Percentiles rank a stretch among this genome's conserved stretches.
These are phyloP conservation scores for Styela plicata DNA, from an alignment of 23 tunicate genomes.

Conservation along the genomic window DNA sequence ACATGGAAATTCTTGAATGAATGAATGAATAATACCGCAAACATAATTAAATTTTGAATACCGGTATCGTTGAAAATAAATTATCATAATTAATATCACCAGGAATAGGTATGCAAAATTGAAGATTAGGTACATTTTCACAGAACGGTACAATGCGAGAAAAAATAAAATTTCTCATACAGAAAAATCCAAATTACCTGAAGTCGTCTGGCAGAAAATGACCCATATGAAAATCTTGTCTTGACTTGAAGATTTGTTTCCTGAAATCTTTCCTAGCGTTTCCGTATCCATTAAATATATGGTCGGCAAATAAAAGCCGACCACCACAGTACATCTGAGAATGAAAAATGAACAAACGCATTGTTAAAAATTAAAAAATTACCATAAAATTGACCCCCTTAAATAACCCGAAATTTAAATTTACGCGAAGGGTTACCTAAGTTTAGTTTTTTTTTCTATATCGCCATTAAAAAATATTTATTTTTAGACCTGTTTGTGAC, in stretches of 20 bases:
- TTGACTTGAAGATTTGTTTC: slow-evolving; percentile 65
- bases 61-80: too few species aligned
- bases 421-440: not conserved
- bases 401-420: not conserved
- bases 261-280: slow-evolving; percentile 82
- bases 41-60: too few species aligned
- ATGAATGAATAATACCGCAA: too few species aligned
- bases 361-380: not conserved
- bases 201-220: slow-evolving; percentile 91
- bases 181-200: too few species aligned
- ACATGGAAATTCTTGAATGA: too few species aligned
- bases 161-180: too few species aligned
- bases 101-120: too few species aligned
- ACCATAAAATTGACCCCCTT: not conserved
- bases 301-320: slow-evolving; percentile 79
- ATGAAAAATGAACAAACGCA: not conserved
- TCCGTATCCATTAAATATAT: slow-evolving; percentile 95
- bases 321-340: slow-evolving; percentile 89
- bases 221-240: slow-evolving; percentile 47
- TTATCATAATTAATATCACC: too few species aligned
- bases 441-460: not conserved
- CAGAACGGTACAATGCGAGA: too few species aligned
- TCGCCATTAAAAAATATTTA: not conserved
- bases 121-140: too few species aligned
- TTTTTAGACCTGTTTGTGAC: too few species aligned